Evolutionary conservation across 2,113 vertebrate species (phyloP).

Genomic region (Propithecus coquereli): DNA sequence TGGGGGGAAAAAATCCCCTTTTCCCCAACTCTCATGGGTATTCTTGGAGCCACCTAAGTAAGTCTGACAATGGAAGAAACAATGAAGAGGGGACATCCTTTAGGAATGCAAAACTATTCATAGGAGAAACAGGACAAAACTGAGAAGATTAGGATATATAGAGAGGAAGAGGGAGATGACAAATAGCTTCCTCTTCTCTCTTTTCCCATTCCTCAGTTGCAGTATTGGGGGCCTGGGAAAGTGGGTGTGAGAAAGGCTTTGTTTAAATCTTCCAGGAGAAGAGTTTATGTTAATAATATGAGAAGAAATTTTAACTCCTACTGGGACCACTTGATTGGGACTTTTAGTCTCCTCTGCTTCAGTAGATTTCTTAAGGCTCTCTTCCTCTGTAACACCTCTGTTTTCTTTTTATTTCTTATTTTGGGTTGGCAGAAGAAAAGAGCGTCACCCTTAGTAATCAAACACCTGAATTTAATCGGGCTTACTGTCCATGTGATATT

Average conservation of each 20-base stretch:
- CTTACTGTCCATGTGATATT: background rate
- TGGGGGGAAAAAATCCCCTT: background rate
- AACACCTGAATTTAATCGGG: background rate
- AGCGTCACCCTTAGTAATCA: background rate
- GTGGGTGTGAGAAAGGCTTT: background rate
- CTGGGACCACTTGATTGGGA: background rate
- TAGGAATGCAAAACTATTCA: background rate
- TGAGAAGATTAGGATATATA: background rate
- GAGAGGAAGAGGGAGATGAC: background rate
- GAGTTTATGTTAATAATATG: background rate
- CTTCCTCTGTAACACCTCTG: background rate
- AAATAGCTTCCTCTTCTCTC: background rate
- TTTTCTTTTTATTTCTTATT: conserved; percentile 1
- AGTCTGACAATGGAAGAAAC: background rate
- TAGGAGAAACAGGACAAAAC: background rate
- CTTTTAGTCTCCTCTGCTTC: background rate
- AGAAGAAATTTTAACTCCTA: background rate
- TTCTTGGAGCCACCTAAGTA: background rate
- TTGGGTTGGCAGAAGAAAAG: background rate
- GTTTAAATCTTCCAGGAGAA: background rate
- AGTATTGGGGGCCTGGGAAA: background rate
- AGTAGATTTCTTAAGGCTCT: background rate
- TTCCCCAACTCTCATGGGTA: background rate
- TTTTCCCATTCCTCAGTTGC: background rate
- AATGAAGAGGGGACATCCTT: background rate